Base-by-base conservation (phyloP, 2,888 invertebrate genomes). In the Oscheius myriophilus region DNA sequence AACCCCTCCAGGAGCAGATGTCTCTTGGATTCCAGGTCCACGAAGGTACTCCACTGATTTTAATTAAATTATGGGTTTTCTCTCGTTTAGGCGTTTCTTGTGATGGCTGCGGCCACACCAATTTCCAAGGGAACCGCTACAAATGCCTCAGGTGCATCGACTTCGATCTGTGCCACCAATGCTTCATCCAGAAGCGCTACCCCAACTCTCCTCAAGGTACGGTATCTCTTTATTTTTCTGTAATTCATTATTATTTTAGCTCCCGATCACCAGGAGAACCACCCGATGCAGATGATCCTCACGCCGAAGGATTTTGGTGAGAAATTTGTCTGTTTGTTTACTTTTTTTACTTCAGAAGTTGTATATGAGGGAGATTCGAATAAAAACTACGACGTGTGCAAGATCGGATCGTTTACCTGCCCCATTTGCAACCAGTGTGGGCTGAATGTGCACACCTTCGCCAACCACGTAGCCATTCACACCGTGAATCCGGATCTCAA, bases 131-230 rank as follows among this genome's bases (percentile, higher is more conserved):
- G 87, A 92, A 94, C 88, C 92, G 97, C 87, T 98, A 95, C 90
- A 98, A 98, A 91, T 98, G 97, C 90, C 91, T 98, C 88, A 92
- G 96, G 87, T 98, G 97, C 90, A 96, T 94, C 89, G 97, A 98
- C 90, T 98, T 96, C 90, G 97, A 98, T 90, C 91, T 98, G 86
- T 98, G 97, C 90, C 93, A 95, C 86, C 91, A 92, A 2, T 79
- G 80, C 52, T 76, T 45, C 55, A 58, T 46, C 0, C 42, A 53
- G 2, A 73, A 76, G 11, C 57, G 70, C 9, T 74, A 63, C 55
- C 59, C 51, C n/a, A 45, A 25, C 46, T 46, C 46, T 43, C 21
- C 25, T n/a, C 49, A 25, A 51, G 52, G 52, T 16, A 18, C 18
- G 3, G 46, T 46, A 51, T 11, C 49, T n/a, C 21, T 14, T 46